Base-by-base conservation (phyloP, 2,888 invertebrate species). In the Drosophila hamatofila region DNA sequence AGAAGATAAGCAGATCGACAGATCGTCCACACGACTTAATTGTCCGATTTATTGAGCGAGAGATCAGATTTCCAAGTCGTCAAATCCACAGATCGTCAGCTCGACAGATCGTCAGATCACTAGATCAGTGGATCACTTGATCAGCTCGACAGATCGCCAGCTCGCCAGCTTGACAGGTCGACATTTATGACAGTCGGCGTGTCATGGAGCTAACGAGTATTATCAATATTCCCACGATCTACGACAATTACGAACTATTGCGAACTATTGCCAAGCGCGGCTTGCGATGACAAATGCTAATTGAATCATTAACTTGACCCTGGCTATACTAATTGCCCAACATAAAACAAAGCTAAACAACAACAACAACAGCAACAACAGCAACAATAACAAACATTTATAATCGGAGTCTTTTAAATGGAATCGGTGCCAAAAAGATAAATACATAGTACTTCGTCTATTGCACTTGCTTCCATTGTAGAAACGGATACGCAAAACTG, bases 171-270 rank as follows among this genome's bases (percentile, higher is more conserved):
- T 30, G 30, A 8, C 49, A 14, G 49, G 12, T 49, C 33, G 49
- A 21, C 41, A 41, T 37, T 71, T 57, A 57, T 59, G 61, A 52
- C 42, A 65, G 39, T 27, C 60, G 70, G 39, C 64, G 49, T 64
- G 75, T 62, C 71, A 61, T 65, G 66, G 66, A 75, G 59, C 58
- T 46, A 41, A 48, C 54, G 58, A 49, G 66, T 59, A 75, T 59
- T 86, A 86, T 82, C 81, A 78, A 86, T 81, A 84, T 84, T 84
- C 84, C 84, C 84, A 86, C 84, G 84, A 84, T 84, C 84, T 79
- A 74, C 27, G 84, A 73, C 84, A 84, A 84, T 86, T 86, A 86
- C 59, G 51, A 74, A 64, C 49, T 75, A 46, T 55, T 69, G 73
- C 68, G 58, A 62, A 58, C 52, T 35, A 52, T 23, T 16, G 51